Base-by-base conservation (phyloP, 2,888 invertebrate species). In the Dione vanillae region DNA sequence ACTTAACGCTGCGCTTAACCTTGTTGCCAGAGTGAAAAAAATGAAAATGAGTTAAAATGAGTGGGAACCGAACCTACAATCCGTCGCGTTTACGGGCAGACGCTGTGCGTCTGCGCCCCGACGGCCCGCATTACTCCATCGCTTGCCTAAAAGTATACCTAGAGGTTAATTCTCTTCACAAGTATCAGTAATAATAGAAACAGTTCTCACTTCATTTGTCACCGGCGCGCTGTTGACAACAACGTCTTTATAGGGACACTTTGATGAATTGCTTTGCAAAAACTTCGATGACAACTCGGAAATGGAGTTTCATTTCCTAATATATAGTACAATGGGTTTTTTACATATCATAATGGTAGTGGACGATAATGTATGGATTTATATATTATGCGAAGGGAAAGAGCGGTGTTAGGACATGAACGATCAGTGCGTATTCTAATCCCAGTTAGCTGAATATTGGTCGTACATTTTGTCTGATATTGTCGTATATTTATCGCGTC, bases 241-340 rank as follows among this genome's bases (percentile, higher is more conserved):
- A 45, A 61, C 61, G 27, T 7, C 61, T 61, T n/a, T 61, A 27
- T 45, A 27, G 43, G 43, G 43, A 11, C 45, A n/a, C 61, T 35
- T 27, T 61, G 61, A 61, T 61, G 61, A 61, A 61, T 61, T 61
- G 61, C 35, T 61, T 35, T 27, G 45, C 35, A 16, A 61, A 61
- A 40, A 45, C n/a, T 61, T 16, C 45, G 61, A 61, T 61, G 61
- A 45, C 56, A 56, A 56, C 16, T 61, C 16, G 43, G 27, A 61
- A 45, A 45, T 61, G 11, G 16, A 45, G 16, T 61, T 61, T 61
- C 61, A 61, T 45, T 61, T 45, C 61, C 56, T 16, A 56, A 56
- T 56, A 40, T 56, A 56, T 56, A 16, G 37, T 56, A 56, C 37
- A 56, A 56, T 56, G 11, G 56, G 37, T 6, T 27, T 6, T 56